These are phyloP conservation scores for Podarcis cretensis DNA, from an alignment of 2,113 vertebrate species.

Conservation along the genomic window DNA sequence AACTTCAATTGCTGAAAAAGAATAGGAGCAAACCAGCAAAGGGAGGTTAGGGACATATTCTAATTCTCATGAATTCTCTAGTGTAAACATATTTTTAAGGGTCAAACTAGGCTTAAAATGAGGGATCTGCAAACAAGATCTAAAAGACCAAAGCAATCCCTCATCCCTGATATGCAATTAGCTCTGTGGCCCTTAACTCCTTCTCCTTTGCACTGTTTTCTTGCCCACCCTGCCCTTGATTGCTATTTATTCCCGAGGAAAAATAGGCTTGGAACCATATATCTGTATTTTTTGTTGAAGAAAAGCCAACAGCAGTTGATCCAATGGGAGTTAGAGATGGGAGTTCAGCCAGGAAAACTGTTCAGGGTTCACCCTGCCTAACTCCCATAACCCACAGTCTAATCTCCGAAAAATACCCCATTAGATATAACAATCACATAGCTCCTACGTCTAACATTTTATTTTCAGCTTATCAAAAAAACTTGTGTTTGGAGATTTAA, in stretches of 20 bases:
- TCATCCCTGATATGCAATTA: not conserved
- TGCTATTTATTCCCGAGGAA: not conserved
- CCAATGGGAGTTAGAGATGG: not conserved
- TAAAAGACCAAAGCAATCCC: not conserved
- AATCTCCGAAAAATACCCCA: not conserved
- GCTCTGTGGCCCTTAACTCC: not conserved
- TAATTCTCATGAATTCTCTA: not conserved
- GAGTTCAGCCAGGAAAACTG: not conserved
- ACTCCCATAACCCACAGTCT: not conserved
- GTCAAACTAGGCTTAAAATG: not conserved
- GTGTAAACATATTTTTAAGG: not conserved
- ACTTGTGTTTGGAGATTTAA: no score
- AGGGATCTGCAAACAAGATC: not conserved
- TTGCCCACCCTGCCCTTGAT: not conserved
- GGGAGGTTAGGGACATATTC: not conserved
- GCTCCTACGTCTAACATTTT: no score
- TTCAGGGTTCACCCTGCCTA: not conserved
- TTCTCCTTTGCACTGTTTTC: not conserved
- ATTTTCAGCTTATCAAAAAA: no score
- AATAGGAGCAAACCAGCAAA: slow-evolving; percentile 36
- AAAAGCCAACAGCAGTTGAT: not conserved
- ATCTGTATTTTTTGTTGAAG: not conserved
- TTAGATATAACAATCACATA: not conserved
- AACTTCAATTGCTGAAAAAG: slow-evolving; percentile 88
- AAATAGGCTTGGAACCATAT: not conserved